Conservation (phyloP, 2,113 vertebrate species). For the Tyto alba region DNA sequence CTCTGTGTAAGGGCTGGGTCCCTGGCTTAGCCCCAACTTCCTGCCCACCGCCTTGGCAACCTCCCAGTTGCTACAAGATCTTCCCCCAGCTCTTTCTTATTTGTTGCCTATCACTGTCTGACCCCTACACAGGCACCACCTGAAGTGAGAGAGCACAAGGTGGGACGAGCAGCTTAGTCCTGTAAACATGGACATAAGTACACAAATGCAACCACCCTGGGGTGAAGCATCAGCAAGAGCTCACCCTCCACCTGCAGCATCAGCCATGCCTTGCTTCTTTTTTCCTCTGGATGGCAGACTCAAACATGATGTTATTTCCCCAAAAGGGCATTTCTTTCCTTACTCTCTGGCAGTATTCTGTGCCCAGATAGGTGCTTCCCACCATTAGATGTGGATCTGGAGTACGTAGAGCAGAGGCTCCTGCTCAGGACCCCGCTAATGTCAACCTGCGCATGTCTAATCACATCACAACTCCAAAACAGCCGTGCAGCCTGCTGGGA, state of each 20-base stretch:
- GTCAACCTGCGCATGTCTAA: background rate
- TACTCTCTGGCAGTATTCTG: background rate
- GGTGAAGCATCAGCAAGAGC: background rate
- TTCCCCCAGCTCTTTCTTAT: no score
- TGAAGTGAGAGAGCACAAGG: background rate
- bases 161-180: background rate
- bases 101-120: background rate
- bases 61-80: background rate
- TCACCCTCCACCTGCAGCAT: background rate
- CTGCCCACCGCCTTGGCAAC: background rate
- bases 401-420: fast-evolving
- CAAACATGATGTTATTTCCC: background rate
- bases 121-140: background rate
- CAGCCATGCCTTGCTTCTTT: background rate
- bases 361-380: background rate
- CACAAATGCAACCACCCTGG: background rate
- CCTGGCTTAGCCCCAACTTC: background rate
- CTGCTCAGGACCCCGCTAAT: background rate
- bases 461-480: background rate
- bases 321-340: background rate
- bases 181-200: background rate
- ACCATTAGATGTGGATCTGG: fast-evolving
- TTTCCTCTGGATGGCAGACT: background rate
- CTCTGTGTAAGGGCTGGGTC: fast-evolving
- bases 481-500: background rate